Evolutionary conservation across 2,113 vertebrate genomes (phyloP), one percentile per base, ranked within the genome.

Genomic region (Epinephelus moara): DNA sequence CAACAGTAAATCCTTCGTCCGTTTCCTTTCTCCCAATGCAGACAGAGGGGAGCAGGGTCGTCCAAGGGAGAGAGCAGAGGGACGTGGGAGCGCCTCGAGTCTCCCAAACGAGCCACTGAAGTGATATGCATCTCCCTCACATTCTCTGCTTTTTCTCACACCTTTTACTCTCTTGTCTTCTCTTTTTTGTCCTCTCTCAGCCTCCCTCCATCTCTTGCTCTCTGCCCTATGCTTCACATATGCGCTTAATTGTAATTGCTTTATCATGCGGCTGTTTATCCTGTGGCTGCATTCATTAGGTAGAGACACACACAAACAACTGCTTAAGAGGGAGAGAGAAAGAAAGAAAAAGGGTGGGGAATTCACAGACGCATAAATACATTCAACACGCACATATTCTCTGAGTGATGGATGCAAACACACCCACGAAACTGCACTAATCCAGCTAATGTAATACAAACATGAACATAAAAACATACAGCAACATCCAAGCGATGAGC

Each of bases 1-100:
- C 92, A 96, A 96, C 95, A 96, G 94, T 96, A 96, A 96, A 96
- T 95, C 95, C 94, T 94, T 96, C 94, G 93, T 94, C 92, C 91
- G 84, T 91, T 96, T 96, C 95, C 95, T 95, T 91, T 95, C 94
- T 93, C 92, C 85, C 89, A 59, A 84, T 53, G 81, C 92, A 93
- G 93, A 90, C 76, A 69, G 86, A 91, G 91, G 93, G 89, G 92
- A 93, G 89, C 84, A 70, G 85, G 86, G 89, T 91, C 84, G 86
- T 89, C 80, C 80, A 70, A 81, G 68, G 86, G 89, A 89, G 90
- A 85, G 89, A 89, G 75, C 42, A 47, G 74, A 78, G 85, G 92
- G 90, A 92, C 78, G 81, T 92, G 91, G 93, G 92, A 95, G 93
- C 80, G 82, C 82, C 73, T 85, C 6, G 18, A 79, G 66, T 87